phyloP scores from a whole-genome alignment of 2,888 invertebrate species.

The Perizoma flavofasciatum region DNA sequence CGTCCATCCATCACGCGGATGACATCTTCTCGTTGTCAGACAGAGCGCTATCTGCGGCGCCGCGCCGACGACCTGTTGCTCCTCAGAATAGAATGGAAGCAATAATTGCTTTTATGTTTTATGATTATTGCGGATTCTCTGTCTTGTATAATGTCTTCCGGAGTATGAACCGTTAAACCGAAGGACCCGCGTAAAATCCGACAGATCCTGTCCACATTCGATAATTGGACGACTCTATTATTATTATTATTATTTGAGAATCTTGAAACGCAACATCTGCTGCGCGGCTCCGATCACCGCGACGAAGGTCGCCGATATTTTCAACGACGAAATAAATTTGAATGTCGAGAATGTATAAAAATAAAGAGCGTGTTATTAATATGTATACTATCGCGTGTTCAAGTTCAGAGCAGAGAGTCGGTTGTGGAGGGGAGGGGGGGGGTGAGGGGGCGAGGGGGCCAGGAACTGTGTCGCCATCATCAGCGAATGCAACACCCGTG shows the following conservation, averaged over 20 bases:
- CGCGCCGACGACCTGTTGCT: too few relatives aligned
- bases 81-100: not conserved
- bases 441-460: not conserved
- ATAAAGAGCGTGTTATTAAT: constrained; percentile 14
- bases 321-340: constrained; percentile 34
- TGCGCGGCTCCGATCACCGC: constrained; percentile 25
- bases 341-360: constrained; percentile 27
- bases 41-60: not conserved
- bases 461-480: constrained; percentile 9
- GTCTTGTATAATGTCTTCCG: constrained; percentile 10
- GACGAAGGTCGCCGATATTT: constrained; percentile 38
- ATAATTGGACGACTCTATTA: constrained; percentile 5
- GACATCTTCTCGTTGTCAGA: constrained; percentile 1
- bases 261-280: constrained; percentile 24
- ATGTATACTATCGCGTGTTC: constrained; percentile 23
- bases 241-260: constrained; percentile 14
- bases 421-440: constrained; percentile 11
- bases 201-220: too few relatives aligned
- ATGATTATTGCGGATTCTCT: constrained; percentile 4
- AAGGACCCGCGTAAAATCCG: not conserved
- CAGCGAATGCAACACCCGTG: constrained; percentile 23
- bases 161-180: not conserved
- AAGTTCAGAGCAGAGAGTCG: constrained; percentile 31
- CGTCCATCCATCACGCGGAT: constrained; percentile 15
- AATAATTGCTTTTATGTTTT: not conserved